phyloP scores from a whole-genome alignment of 2,888 invertebrate species.

The Gisinianus flammeolus region DNA sequence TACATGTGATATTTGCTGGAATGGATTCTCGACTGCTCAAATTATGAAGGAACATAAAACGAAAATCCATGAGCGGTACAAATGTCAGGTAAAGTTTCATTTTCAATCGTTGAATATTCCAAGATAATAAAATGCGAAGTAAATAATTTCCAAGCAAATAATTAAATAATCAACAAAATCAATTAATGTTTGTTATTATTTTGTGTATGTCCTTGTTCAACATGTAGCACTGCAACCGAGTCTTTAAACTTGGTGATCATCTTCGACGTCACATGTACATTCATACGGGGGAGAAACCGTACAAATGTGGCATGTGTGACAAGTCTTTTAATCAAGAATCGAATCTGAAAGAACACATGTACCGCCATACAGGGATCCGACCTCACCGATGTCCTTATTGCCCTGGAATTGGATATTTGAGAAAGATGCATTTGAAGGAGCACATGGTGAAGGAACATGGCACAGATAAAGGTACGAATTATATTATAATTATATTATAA shows the following conservation, averaged over 20 bases:
- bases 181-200: not conserved
- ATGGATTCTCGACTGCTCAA: constrained; percentile 41
- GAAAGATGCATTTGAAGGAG: constrained; percentile 47
- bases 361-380: constrained; percentile 48
- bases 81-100: constrained; percentile 44
- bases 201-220: not conserved
- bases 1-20: constrained; percentile 47
- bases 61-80: constrained; percentile 45
- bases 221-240: constrained; percentile 41
- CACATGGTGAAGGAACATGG: constrained; percentile 50
- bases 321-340: constrained; percentile 47
- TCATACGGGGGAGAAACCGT: constrained; percentile 44
- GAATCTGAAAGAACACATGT: constrained; percentile 47
- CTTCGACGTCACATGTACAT: constrained; percentile 46
- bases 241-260: constrained; percentile 47
- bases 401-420: constrained; percentile 42
- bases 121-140: no score
- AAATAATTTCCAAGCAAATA: not conserved
- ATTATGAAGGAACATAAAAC: constrained; percentile 39
- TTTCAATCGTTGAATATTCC: not conserved
- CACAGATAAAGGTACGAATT: no score
- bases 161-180: no score
- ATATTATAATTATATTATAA: no score
- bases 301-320: constrained; percentile 25
- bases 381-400: constrained; percentile 48